Percentiles rank a stretch among this genome's conserved stretches.
Evolutionary conservation across 2,113 vertebrate species (phyloP).

Genomic region (Anoura caudifer): DNA sequence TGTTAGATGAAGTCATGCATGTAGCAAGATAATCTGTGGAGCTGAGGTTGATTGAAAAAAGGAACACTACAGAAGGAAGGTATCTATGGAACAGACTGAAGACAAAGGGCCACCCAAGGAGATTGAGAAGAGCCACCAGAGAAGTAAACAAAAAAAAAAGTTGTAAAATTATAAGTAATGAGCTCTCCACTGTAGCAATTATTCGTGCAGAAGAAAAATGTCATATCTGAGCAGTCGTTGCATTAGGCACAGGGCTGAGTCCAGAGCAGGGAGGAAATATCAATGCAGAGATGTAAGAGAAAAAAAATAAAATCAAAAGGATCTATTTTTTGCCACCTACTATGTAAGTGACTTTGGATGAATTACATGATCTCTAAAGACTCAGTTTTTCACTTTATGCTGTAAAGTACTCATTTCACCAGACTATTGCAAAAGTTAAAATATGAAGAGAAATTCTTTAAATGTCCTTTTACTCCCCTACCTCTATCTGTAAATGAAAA

Average conservation of each 20-base stretch:
- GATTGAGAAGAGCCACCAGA: neutral
- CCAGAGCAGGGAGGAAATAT: neutral
- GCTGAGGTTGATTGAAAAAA: neutral
- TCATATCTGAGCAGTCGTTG: neutral
- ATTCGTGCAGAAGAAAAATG: neutral
- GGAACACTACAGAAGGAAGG: neutral
- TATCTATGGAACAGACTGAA: neutral
- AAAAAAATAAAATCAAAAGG: neutral
- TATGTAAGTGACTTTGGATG: neutral
- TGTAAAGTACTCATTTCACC: neutral
- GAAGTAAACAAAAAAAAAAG: neutral
- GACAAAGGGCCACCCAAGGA: neutral
- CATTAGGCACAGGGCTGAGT: neutral
- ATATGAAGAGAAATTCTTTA: neutral
- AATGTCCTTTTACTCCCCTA: neutral
- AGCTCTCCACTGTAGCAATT: neutral
- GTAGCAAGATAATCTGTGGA: neutral
- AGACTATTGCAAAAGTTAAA: neutral
- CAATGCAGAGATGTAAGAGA: neutral
- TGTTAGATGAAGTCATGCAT: neutral
- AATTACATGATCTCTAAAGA: neutral
- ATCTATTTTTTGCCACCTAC: neutral
- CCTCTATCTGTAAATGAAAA: neutral
- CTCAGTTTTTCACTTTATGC: neutral
- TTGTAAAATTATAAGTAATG: neutral